Conservation (phyloP, 2,888 invertebrate genomes). For the Scaptodrosophila latifasciaeformis region DNA sequence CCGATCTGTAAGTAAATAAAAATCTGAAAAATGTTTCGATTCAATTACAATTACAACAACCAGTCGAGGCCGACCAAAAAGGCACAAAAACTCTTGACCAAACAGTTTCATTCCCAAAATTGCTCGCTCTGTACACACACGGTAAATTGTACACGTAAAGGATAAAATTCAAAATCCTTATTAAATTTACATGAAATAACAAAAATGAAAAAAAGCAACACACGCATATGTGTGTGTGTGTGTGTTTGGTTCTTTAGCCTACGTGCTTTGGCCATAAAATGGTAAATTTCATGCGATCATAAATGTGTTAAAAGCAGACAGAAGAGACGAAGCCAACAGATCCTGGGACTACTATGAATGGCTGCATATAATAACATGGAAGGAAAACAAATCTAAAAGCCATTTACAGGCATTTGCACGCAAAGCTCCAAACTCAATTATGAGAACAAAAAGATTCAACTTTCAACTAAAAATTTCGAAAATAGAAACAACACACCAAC, state of each 20-base stretch:
- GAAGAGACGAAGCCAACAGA: too few species aligned
- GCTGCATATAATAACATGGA: conserved; percentile 4
- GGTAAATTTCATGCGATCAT: conserved; percentile 37
- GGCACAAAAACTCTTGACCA: background rate
- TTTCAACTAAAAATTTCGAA: too few species aligned
- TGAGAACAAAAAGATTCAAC: conserved; percentile 35
- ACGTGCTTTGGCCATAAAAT: conserved; percentile 22
- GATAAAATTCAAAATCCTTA: conserved; percentile 13
- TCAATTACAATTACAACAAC: conserved; percentile 1
- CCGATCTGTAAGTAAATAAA: too few species aligned
- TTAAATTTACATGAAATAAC: conserved; percentile 31
- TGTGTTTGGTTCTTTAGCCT: too few species aligned
- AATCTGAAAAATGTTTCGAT: background rate
- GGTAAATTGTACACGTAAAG: too few species aligned
- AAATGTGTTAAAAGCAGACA: conserved; percentile 26
- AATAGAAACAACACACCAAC: background rate
- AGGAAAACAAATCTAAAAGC: conserved; percentile 30
- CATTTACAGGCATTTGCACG: conserved; percentile 31
- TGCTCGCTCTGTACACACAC: background rate
- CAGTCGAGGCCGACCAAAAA: background rate
- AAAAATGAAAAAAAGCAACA: conserved; percentile 10
- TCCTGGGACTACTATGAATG: too few species aligned
- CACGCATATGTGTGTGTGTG: too few species aligned
- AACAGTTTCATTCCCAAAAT: background rate
- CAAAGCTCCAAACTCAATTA: conserved; percentile 43